phyloP scores from a whole-genome alignment of 2,113 vertebrate species.

The Podarcis raffonei region DNA sequence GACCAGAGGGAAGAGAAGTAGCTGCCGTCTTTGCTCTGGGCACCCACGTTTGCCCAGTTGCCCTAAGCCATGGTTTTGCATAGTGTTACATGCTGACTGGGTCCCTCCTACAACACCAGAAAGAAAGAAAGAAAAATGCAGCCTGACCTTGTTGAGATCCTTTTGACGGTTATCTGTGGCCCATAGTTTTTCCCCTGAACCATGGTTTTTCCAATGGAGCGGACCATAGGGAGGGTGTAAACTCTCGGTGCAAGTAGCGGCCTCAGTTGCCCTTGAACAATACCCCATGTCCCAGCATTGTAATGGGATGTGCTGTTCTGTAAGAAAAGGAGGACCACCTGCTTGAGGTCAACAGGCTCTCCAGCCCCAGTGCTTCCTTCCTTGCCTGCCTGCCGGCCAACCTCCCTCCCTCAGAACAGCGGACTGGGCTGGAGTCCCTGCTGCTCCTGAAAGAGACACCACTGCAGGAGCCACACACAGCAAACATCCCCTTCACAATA shows the following conservation, averaged over 20 bases:
- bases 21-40: too few species aligned
- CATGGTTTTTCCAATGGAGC: constrained; percentile 89
- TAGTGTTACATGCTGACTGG: too few species aligned
- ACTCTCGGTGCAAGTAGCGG: constrained; percentile 83
- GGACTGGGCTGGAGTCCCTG: too few species aligned
- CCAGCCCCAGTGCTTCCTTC: too few species aligned
- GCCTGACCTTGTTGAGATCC: constrained; percentile 85
- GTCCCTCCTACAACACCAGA: accelerated
- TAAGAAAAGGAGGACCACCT: constrained; percentile 25
- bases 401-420: background rate
- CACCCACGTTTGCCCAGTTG: too few species aligned
- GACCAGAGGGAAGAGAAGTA: too few species aligned
- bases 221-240: constrained; percentile 87
- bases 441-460: background rate
- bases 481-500: too few species aligned
- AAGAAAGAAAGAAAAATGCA: accelerated
- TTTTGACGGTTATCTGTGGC: constrained; percentile 87
- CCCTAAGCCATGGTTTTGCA: too few species aligned
- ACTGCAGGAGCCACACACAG: background rate
- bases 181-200: constrained; percentile 89
- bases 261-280: constrained; percentile 84
- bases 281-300: constrained; percentile 85
- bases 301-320: constrained; percentile 87
- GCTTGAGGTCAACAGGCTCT: background rate
- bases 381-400: too few species aligned